These are phyloP conservation scores for Neuroterus valhalla DNA, from an alignment of 1,140 invertebrate species.

Conservation along the genomic window DNA sequence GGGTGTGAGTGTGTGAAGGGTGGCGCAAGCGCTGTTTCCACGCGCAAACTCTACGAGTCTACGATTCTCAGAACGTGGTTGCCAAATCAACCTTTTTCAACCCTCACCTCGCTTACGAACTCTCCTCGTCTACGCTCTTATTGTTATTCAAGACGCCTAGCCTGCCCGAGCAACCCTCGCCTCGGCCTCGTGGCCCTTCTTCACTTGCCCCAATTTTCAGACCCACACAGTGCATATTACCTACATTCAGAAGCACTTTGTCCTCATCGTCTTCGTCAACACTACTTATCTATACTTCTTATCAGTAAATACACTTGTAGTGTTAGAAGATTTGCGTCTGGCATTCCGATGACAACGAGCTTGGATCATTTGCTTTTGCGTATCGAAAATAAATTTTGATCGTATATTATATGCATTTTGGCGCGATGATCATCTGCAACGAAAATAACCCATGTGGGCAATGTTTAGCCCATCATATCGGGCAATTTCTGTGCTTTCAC, in stretches of 20 bases:
- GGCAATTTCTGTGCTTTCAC: too few species aligned
- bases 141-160: slow-evolving; percentile 13
- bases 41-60: not conserved
- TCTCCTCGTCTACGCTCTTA: slow-evolving; percentile 19
- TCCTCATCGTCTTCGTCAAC: not conserved
- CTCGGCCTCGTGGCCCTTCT: slow-evolving; percentile 39
- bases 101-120: slow-evolving; percentile 24
- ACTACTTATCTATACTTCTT: not conserved
- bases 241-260: slow-evolving; percentile 31
- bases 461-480: too few species aligned
- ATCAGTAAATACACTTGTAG: too few species aligned
- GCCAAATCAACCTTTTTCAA: slow-evolving; percentile 33
- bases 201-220: slow-evolving; percentile 46
- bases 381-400: too few species aligned
- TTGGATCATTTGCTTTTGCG: too few species aligned
- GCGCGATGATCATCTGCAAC: too few species aligned
- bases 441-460: too few species aligned
- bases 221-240: slow-evolving; percentile 32
- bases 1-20: slow-evolving; percentile 29
- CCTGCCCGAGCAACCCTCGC: not conserved
- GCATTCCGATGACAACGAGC: too few species aligned
- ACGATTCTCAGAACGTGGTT: slow-evolving; percentile 31
- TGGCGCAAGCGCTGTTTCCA: slow-evolving; percentile 27
- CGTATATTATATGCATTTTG: too few species aligned
- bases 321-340: too few species aligned